Base-by-base conservation (phyloP, 2,113 vertebrate species). In the human region DNA sequence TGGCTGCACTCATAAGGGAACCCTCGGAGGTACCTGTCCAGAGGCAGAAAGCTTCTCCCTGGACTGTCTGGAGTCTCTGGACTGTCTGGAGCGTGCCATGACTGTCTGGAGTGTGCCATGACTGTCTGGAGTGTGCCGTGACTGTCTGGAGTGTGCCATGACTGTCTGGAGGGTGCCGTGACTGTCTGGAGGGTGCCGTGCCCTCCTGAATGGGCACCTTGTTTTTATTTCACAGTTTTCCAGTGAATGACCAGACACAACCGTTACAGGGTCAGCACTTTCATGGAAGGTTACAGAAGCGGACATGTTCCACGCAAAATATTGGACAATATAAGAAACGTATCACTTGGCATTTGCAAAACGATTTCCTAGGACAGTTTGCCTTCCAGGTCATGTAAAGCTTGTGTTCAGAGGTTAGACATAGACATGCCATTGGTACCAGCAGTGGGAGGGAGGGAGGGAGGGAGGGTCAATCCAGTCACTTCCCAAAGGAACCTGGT, bases 331-430 rank as follows among this genome's bases (percentile, higher is more conserved):
- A 4, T 5, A 2, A 91, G 61, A 45, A 57, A 55, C 10, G 11
- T 30, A 11, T 3, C 2, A 14, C 20, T 9, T 11, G 72, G 38
- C 17, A 4, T 43, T 6, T 23, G n/a, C 23, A 48, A 75, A 45
- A 57, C 0, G 5, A 9, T 6, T 14, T 7, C 2, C 4, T 0
- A 22, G 2, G 0, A 10, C 8, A 45, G 32, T 30, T 2, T 16
- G 0, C 75, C 27, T 66, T 52, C 84, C 45, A 4, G 32, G 6
- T 14, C 18, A n/a, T 1, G 11, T 14, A 27, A 23, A 2, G 23
- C 7, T 89, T 1, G 7, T 18, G 38, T 40, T 1, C 0, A 66
- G 27, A 13, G n/a, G 27, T 20, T 0, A 64, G 61, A 64, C 27
- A 30, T 13, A 23, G 32, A 22, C 0, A 1, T 3, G 3, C 32